A percentile compares a stretch with the other conserved stretches of the same genome.
Conservation (phyloP, 2,797 vertebrate species). For the Chaetophractus vellerosus region DNA sequence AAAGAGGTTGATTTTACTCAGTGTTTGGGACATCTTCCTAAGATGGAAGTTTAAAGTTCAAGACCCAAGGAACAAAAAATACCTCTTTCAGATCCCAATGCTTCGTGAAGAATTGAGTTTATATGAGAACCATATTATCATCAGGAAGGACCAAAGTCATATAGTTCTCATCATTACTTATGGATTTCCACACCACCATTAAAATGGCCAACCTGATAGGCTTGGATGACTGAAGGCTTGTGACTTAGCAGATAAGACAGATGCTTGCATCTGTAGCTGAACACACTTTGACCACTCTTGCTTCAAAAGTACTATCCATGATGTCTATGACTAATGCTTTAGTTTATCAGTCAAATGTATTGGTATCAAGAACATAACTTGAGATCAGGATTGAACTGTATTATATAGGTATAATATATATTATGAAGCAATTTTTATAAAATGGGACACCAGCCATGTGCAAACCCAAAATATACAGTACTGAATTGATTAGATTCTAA, state of each 20-base stretch:
- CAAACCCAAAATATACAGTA: background rate
- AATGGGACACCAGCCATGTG: background rate
- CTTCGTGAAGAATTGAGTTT: background rate
- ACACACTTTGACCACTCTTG: background rate
- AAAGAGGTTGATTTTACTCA: background rate
- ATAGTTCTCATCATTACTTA: background rate
- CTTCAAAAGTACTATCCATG: background rate
- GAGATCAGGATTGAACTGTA: background rate
- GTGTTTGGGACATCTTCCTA: background rate
- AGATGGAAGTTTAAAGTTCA: background rate
- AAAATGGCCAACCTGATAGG: background rate
- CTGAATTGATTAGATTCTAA: background rate
- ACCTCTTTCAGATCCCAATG: background rate
- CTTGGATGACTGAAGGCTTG: background rate
- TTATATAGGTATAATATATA: background rate
- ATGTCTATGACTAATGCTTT: background rate
- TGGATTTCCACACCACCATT: background rate
- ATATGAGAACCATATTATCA: background rate
- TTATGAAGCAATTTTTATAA: no score
- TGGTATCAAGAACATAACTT: background rate
- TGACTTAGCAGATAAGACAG: background rate
- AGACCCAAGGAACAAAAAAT: background rate
- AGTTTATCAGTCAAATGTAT: background rate
- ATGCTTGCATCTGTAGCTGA: background rate
- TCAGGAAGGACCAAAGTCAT: background rate